Evolutionary conservation across 2,797 vertebrate genomes (phyloP).

Genomic region (Dicrostonyx torquatus): DNA sequence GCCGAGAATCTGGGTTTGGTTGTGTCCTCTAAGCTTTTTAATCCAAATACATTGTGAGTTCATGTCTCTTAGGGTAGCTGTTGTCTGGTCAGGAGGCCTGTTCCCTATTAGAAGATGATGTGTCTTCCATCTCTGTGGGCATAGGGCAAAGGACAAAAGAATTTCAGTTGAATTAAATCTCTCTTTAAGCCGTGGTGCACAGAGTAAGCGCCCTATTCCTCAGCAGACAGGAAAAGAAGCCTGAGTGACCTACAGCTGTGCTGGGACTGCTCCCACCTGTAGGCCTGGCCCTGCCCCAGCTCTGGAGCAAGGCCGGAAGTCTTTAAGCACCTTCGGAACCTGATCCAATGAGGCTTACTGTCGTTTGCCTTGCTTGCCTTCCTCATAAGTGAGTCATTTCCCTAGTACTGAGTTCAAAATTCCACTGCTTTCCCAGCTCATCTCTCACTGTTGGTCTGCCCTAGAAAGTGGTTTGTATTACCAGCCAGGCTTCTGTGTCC

Average conservation of each 20-base stretch:
- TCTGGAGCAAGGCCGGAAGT: constrained; percentile 75
- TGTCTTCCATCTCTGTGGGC: background rate
- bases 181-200: background rate
- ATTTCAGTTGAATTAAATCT: background rate
- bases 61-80: background rate
- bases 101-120: background rate
- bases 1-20: background rate
- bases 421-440: background rate
- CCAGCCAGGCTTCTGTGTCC: background rate
- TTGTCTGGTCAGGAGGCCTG: background rate
- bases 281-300: background rate
- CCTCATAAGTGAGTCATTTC: constrained; percentile 59
- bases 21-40: background rate
- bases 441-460: background rate
- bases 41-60: background rate
- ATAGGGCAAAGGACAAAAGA: constrained; percentile 27
- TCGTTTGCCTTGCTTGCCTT: constrained; percentile 31
- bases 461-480: background rate
- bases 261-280: constrained; percentile 63
- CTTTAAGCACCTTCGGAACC: constrained; percentile 51
- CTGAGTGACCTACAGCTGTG: constrained; percentile 47
- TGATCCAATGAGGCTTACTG: constrained; percentile 22
- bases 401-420: constrained; percentile 18
- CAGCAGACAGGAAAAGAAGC: background rate
- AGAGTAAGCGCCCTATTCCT: background rate